Evolutionary conservation across 2,113 vertebrate genomes (phyloP), one percentile per base, ranked within the genome.

Genomic region (Puntigrus tetrazona): DNA sequence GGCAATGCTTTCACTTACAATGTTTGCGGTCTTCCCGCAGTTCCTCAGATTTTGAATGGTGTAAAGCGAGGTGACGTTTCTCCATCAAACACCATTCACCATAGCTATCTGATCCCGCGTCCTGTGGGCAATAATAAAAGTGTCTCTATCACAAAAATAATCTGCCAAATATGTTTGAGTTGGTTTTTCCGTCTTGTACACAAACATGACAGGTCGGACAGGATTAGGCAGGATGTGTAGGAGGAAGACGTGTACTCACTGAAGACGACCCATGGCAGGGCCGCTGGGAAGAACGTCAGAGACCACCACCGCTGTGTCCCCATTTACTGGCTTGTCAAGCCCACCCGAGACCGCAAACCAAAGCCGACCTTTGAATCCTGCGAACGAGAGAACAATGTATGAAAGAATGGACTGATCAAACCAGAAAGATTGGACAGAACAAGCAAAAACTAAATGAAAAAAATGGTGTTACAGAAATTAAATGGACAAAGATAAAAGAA

Each of bases 81-180:
- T 98, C 96, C 97, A 99, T 95, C 6, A 95, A 57, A 95, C 92
- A 4, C 97, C 98, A 0, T 99, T 99, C 78, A 99, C 98, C 98
- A 99, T 99, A 84, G 96, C 96, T 0, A 99, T 95, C 10, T 94
- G 96, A 91, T 99, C 98, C 79, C 94, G 96, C 34, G 74, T 94
- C 91, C 98, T 99, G 92, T 41, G 25, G 6, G 57, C 34, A 43
- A 67, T 2, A 27, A 84, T 63, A 29, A 16, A 80, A 3, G 69
- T 47, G 2, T 78, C 10, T 80, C 1, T 18, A 41, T 78, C 31
- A 84, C 27, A 59, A 67, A 73, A 25, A 55, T 34, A 34, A 11
- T 18, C 9, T 25, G 13, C 10, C 43, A 50, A 27, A 31, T 41
- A 25, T 73, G 69, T 16, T 34, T 43, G 22, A 69, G 57, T 47